Conservation (phyloP, 1,140 invertebrate species). For the Drosophila littoralis region DNA sequence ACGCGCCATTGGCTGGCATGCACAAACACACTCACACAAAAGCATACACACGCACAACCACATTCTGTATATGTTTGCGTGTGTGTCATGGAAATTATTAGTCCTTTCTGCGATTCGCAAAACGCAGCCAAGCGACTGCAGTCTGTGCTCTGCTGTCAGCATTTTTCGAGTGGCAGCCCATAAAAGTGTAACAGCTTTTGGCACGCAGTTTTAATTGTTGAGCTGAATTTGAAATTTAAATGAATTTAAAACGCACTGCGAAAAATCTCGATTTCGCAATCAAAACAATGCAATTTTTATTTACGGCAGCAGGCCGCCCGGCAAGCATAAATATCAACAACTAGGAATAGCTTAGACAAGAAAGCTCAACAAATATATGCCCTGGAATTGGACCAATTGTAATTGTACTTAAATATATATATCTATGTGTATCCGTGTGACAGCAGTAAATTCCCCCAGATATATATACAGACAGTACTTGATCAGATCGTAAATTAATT, state of each 20-base stretch:
- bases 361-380: not conserved
- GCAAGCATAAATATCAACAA: constrained; percentile 20
- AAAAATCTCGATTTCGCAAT: constrained; percentile 39
- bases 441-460: no score
- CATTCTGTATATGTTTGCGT: not conserved
- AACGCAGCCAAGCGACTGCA: constrained; percentile 56
- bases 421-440: no score
- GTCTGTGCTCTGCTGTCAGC: constrained; percentile 53
- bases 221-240: constrained; percentile 56
- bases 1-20: constrained; percentile 36
- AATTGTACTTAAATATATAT: no score
- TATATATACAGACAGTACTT: no score
- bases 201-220: constrained; percentile 73
- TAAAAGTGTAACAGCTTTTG: constrained; percentile 70
- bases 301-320: constrained; percentile 38
- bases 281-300: constrained; percentile 69
- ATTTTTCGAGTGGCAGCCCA: constrained; percentile 58
- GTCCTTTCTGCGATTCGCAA: constrained; percentile 42
- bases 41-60: not conserved
- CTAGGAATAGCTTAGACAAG: not conserved
- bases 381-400: not conserved
- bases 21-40: constrained; percentile 2
- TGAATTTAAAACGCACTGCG: constrained; percentile 55
- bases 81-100: constrained; percentile 51
- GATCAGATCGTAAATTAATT: no score